These are phyloP conservation scores for Nephrotoma appendiculata DNA, from an alignment of 2,888 invertebrate species.

Conservation along the genomic window DNA sequence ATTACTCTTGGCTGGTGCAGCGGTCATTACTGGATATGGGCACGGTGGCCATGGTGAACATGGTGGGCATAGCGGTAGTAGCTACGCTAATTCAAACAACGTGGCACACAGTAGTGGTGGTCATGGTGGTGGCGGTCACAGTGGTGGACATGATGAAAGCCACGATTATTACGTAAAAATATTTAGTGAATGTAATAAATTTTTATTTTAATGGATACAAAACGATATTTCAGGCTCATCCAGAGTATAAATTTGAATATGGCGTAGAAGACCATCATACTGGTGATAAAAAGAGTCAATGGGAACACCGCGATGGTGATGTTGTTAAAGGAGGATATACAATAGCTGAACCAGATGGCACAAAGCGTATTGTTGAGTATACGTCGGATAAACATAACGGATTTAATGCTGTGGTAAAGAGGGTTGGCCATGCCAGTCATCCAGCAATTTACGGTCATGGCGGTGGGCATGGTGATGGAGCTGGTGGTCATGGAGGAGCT, in stretches of 20 bases:
- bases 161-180: not conserved
- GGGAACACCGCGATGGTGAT: constrained; percentile 38
- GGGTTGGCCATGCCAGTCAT: constrained; percentile 27
- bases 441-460: constrained; percentile 9
- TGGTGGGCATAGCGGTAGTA: not conserved
- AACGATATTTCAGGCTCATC: constrained; percentile 22
- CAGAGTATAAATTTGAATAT: constrained; percentile 34
- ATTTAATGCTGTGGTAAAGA: constrained; percentile 36
- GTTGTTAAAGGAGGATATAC: constrained; percentile 35
- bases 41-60: constrained; percentile 4
- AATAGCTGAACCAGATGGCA: constrained; percentile 35
- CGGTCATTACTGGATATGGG: not conserved
- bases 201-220: not conserved
- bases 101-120: not conserved
- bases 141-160: constrained; percentile 10
- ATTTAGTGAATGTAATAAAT: not conserved
- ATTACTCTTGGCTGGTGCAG: not conserved
- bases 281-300: constrained; percentile 34
- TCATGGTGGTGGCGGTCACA: constrained; percentile 6
- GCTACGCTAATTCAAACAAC: not conserved
- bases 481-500: not conserved
- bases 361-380: constrained; percentile 36
- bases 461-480: constrained; percentile 5
- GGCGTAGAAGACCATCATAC: constrained; percentile 35
- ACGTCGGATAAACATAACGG: constrained; percentile 35